Base-by-base conservation (phyloP, 2,888 invertebrate genomes). In the Corythucha ciliata region DNA sequence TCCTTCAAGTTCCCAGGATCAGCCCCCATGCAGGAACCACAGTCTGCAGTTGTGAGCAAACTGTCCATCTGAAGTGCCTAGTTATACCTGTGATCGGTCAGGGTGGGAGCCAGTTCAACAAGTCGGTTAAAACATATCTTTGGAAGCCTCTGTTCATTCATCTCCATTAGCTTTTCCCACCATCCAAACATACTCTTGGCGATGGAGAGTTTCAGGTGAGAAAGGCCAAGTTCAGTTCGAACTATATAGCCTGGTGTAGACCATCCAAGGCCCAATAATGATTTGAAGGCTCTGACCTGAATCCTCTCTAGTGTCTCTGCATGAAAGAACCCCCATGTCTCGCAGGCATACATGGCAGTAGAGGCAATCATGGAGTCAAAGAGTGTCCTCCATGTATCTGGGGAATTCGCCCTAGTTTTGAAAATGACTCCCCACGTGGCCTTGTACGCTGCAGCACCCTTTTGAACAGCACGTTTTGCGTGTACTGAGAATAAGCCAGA, bases 121-220 rank as follows among this genome's bases (percentile, higher is more conserved):
- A 29, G 29, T n/a, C 18, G 44, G 27, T 29, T 2, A 44, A 44
- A 29, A 16, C 41, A 41, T 14, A 14, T n/a, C 18, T 21, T 29
- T 16, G 44, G 29, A 4, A 44, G 14, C 29, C 29, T 44, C 3
- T 16, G 7, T 1, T n/a, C 29, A 29, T 29, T 20, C 44, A 27
- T 27, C 4, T 12, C 6, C 32, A 29, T 44, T n/a, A 5, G 29
- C n/a, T 16, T 44, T 10, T 14, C 7, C 29, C 27, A 29, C 44
- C 44, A 44, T 4, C 29, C 44, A 29, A 29, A 44, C 44, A 44
- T 29, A 16, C 44, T 4, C 29, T 27, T 29, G 10, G 29, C 29
- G 20, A 27, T 4, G 6, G 44, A 24, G 24, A 41, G 41, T 20
- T 41, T 22, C 24, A 41, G 6, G 41, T 20, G 24, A 2, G 41